A percentile compares a stretch with the other conserved stretches of the same genome.
Conservation (phyloP, 2,888 invertebrate genomes). For the Cheilosia pagana region DNA sequence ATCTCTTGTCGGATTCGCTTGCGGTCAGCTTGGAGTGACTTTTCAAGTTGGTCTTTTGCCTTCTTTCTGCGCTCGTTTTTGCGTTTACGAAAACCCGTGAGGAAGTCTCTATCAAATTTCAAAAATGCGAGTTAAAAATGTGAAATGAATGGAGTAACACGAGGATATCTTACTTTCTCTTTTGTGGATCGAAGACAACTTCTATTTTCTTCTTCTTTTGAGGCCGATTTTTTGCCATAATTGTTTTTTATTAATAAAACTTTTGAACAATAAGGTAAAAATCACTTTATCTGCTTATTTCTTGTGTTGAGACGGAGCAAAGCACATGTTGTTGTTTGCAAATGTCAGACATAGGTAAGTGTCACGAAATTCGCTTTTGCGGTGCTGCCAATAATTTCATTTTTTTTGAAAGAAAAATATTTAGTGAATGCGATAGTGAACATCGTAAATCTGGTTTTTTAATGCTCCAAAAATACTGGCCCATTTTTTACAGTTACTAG, state of each 20-base stretch:
- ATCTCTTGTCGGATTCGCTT: conserved; percentile 91
- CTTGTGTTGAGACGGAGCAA: neutral
- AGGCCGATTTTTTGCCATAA: conserved; percentile 77
- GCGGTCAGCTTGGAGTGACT: conserved; percentile 89
- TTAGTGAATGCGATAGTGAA: too few species aligned
- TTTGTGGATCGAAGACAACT: conserved; percentile 86
- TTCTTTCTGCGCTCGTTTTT: conserved; percentile 90
- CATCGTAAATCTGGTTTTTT: too few species aligned
- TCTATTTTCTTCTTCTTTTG: conserved; percentile 84
- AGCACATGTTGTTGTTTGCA: conserved; percentile 1
- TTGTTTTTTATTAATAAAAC: neutral
- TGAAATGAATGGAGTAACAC: neutral
- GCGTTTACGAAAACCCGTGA: conserved; percentile 92
- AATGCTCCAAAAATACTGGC: too few species aligned
- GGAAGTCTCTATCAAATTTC: conserved; percentile 86
- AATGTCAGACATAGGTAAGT: too few species aligned
- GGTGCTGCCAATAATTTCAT: too few species aligned
- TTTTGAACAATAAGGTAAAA: neutral
- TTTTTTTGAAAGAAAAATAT: too few species aligned
- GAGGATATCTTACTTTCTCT: conserved; percentile 84
- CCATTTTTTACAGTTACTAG: too few species aligned
- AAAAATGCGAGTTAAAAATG: neutral
- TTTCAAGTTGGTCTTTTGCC: conserved; percentile 89
- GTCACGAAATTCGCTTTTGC: too few species aligned
- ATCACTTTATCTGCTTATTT: neutral